Evolutionary conservation across 2,888 invertebrate species (phyloP).

Genomic region (Pherbina coryleti): DNA sequence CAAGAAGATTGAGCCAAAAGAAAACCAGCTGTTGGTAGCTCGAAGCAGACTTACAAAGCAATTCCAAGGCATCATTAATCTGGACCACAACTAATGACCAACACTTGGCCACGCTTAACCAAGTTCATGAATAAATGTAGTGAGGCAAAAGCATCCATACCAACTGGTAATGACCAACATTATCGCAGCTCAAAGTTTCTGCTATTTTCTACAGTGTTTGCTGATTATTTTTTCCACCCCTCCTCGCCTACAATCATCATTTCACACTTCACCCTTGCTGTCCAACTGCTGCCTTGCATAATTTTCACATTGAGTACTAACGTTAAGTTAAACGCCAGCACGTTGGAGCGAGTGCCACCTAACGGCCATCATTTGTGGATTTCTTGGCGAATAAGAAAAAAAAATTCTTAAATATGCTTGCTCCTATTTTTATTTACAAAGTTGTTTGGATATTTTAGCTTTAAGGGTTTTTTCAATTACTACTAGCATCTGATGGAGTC

Average conservation of each 20-base stretch:
- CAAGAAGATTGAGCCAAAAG: no score
- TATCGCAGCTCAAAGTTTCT: constrained; percentile 50
- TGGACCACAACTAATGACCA: constrained; percentile 8
- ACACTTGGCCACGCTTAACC: background rate
- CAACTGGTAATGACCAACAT: constrained; percentile 59
- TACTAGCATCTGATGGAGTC: background rate
- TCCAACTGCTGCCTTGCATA: background rate
- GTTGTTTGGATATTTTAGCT: background rate
- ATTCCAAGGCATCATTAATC: background rate
- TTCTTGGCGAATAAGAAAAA: no score
- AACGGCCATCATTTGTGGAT: no score
- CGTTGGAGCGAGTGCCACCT: background rate
- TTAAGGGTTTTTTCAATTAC: background rate
- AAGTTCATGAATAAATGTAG: background rate
- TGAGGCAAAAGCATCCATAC: background rate
- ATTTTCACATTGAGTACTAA: background rate
- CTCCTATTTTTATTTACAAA: no score
- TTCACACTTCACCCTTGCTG: no score
- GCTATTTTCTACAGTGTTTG: background rate
- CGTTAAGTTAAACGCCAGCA: background rate
- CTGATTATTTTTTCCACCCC: background rate
- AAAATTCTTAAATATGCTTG: no score
- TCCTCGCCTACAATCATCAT: background rate
- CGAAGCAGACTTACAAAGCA: no score
- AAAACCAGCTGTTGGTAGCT: no score